These are phyloP conservation scores for Casuarius casuarius DNA, from an alignment of 2,113 vertebrate genomes.

Conservation along the genomic window DNA sequence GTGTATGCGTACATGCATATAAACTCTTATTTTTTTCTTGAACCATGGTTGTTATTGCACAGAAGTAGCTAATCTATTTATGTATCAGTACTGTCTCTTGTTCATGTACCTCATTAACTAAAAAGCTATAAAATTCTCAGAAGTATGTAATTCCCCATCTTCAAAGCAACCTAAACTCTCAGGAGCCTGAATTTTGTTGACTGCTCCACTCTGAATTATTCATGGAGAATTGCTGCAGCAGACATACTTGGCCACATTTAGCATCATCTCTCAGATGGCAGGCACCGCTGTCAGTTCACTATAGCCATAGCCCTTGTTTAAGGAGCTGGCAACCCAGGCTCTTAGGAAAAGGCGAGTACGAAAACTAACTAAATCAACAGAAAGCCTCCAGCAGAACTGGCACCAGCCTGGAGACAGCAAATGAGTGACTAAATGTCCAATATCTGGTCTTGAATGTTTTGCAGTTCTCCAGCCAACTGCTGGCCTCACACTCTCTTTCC, in stretches of 20 bases:
- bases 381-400: neutral
- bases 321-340: neutral
- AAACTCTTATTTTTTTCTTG: neutral
- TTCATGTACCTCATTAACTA: neutral
- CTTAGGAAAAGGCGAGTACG: neutral
- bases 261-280: neutral
- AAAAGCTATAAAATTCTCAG: neutral
- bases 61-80: neutral
- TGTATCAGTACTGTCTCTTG: neutral
- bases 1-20: neutral
- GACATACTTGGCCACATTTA: neutral
- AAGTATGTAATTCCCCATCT: neutral
- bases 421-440: neutral
- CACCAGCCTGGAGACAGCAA: neutral
- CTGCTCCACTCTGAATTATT: neutral
- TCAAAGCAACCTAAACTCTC: neutral
- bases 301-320: neutral
- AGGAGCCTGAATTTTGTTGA: neutral
- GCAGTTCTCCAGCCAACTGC: neutral
- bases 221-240: fast-evolving
- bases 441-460: neutral
- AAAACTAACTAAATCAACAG: neutral
- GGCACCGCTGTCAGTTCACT: neutral
- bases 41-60: neutral
- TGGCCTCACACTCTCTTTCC: neutral